Conservation (phyloP, 1,140 invertebrate genomes). For the Rhizoglyphus robini region DNA sequence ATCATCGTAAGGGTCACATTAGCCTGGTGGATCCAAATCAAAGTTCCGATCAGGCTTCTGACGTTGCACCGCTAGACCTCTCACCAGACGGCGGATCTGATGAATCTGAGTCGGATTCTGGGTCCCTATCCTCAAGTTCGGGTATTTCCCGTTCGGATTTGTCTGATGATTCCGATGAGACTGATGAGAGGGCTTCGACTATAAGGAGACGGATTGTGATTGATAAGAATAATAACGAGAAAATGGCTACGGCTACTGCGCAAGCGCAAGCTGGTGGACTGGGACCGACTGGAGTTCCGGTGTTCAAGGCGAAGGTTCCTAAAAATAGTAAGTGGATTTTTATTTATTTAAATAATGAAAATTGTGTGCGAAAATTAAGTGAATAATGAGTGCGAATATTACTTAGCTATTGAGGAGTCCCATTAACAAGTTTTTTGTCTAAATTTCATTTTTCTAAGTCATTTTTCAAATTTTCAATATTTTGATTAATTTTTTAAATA, state of each 20-base stretch:
- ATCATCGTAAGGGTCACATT: neutral
- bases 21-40: neutral
- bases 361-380: too few relatives aligned
- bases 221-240: constrained; percentile 6
- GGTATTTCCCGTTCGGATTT: neutral
- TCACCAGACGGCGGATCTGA: constrained; percentile 5
- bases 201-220: neutral
- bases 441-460: too few relatives aligned
- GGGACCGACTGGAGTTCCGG: neutral
- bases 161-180: neutral
- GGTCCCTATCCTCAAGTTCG: neutral
- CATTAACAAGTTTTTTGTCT: too few relatives aligned
- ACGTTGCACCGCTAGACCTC: constrained; percentile 1
- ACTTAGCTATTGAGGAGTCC: too few relatives aligned
- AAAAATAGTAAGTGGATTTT: constrained; percentile 20
- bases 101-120: neutral
- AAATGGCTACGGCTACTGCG: neutral
- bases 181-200: neutral
- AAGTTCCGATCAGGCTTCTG: constrained; percentile 2
- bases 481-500: too few relatives aligned
- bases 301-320: constrained; percentile 15
- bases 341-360: neutral
- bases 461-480: too few relatives aligned
- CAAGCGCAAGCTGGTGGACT: neutral
- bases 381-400: too few relatives aligned